phyloP scores from a whole-genome alignment of 2,113 vertebrate genomes.

The Nicator chloris region DNA sequence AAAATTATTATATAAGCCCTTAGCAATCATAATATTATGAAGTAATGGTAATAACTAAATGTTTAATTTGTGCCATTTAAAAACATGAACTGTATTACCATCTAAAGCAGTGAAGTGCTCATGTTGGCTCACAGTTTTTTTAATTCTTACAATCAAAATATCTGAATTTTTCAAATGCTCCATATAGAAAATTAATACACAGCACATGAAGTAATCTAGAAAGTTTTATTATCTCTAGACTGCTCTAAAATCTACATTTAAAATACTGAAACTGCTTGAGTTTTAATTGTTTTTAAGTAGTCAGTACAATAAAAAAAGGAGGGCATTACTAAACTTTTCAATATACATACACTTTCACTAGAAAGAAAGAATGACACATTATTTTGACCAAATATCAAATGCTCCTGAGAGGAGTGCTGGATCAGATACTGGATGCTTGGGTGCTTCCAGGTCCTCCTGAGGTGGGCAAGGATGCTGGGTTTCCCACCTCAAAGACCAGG shows the following conservation, averaged over 20 bases:
- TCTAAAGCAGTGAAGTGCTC: not conserved
- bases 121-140: not conserved
- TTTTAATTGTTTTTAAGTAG: not conserved
- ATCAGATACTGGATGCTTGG: not conserved
- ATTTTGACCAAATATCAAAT: not conserved
- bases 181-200: not conserved
- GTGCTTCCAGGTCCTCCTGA: not conserved
- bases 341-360: not conserved
- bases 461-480: not conserved
- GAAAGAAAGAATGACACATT: not conserved
- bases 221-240: not conserved
- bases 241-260: not conserved
- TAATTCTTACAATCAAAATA: not conserved
- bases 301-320: not conserved
- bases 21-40: not conserved
- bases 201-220: not conserved
- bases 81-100: not conserved
- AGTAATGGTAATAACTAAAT: not conserved
- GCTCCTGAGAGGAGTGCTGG: not conserved
- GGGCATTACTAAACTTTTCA: not conserved
- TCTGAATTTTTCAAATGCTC: not conserved
- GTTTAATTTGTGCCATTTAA: not conserved
- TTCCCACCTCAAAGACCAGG: slow-evolving; percentile 56
- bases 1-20: not conserved
- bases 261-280: not conserved